These are phyloP conservation scores for Tamandua tetradactyla DNA, from an alignment of 2,797 vertebrate species.

Conservation along the genomic window DNA sequence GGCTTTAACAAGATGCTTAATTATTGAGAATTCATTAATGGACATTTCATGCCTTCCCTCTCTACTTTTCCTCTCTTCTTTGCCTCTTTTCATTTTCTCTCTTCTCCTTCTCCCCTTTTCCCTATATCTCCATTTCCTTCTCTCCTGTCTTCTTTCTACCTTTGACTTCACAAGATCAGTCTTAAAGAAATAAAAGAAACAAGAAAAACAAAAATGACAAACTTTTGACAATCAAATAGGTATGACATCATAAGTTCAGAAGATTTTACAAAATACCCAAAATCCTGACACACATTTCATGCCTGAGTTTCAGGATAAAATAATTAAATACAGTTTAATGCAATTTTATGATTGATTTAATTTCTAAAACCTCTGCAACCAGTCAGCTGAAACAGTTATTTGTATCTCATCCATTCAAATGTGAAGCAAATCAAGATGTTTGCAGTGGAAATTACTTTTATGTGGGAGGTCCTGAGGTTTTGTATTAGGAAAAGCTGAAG, in stretches of 20 bases:
- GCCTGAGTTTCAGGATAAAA: conserved; percentile 28
- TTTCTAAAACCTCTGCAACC: conserved; percentile 29
- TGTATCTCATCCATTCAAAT: conserved; percentile 27
- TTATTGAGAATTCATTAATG: not conserved
- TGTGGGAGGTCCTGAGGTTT: conserved; percentile 27
- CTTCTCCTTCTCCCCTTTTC: not conserved
- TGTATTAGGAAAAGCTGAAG: conserved; percentile 21
- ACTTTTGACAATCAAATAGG: not conserved
- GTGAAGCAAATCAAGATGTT: conserved; percentile 50
- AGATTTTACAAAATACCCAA: not conserved
- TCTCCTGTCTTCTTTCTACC: not conserved
- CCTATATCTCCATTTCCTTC: not conserved
- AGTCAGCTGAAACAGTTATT: not conserved
- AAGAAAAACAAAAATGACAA: conserved; percentile 23
- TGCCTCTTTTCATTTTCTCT: not conserved
- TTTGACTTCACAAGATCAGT: not conserved
- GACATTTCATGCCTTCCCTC: not conserved
- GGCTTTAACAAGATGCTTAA: conserved; percentile 1
- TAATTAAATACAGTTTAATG: conserved; percentile 22
- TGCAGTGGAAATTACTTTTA: conserved; percentile 35
- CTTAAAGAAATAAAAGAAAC: not conserved
- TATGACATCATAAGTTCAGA: not conserved
- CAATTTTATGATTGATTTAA: conserved; percentile 46
- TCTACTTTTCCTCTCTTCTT: not conserved
- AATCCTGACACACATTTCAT: not conserved